Evolutionary conservation across 2,888 invertebrate genomes (phyloP).

Genomic region (Pycnomerus fuliginosus): DNA sequence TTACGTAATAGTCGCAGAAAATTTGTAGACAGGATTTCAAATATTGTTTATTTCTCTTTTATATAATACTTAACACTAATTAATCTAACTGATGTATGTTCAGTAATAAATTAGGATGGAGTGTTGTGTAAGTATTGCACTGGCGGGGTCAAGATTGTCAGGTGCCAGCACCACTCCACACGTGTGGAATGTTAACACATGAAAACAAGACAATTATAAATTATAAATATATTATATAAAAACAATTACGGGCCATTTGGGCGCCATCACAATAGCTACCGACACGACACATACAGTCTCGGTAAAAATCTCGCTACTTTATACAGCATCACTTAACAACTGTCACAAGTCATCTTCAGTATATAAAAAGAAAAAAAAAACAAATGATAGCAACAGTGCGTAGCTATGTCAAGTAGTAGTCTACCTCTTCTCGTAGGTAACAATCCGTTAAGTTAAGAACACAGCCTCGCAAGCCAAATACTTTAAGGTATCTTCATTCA

Average conservation of each 20-base stretch:
- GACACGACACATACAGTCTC: constrained; percentile 48
- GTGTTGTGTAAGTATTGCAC: constrained; percentile 52
- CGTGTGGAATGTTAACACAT: constrained; percentile 46
- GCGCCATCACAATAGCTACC: constrained; percentile 53
- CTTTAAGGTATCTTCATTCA: constrained; percentile 54
- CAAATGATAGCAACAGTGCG: constrained; percentile 46
- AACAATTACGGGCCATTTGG: constrained; percentile 45
- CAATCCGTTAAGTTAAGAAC: constrained; percentile 55
- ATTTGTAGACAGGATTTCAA: constrained; percentile 30
- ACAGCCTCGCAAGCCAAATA: constrained; percentile 65
- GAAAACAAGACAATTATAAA: constrained; percentile 52
- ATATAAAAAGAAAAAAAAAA: constrained; percentile 31
- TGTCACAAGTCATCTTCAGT: constrained; percentile 31
- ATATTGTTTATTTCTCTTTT: constrained; percentile 46
- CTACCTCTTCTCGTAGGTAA: constrained; percentile 42
- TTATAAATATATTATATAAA: constrained; percentile 52
- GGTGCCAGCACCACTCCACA: constrained; percentile 51
- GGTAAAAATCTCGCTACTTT: constrained; percentile 48
- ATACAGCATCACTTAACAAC: constrained; percentile 45
- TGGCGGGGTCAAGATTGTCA: constrained; percentile 51
- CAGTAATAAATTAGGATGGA: constrained; percentile 49
- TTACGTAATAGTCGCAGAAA: no score
- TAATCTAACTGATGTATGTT: constrained; percentile 46
- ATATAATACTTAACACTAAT: constrained; percentile 50
- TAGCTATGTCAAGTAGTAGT: constrained; percentile 43